These are phyloP conservation scores for Sinocyclocheilus anophthalmus DNA, from an alignment of 2,113 vertebrate species.

Conservation along the genomic window DNA sequence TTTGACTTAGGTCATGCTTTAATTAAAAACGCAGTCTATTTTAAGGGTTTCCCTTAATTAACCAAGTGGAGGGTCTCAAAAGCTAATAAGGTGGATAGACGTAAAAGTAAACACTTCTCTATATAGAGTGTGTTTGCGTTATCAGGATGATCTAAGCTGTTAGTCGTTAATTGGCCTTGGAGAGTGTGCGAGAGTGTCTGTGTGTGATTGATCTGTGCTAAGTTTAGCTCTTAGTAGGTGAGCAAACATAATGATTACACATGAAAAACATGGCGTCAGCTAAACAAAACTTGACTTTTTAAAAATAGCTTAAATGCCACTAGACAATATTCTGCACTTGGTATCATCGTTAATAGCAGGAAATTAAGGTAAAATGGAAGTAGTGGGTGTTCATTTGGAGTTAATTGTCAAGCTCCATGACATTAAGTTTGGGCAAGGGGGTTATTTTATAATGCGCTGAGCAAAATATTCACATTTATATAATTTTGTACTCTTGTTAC, in stretches of 20 bases:
- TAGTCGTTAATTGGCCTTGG: constrained; percentile 49
- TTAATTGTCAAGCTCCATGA: not conserved
- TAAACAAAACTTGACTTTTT: constrained; percentile 33
- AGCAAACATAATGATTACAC: constrained; percentile 36
- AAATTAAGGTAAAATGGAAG: constrained; percentile 7
- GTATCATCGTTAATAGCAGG: not conserved
- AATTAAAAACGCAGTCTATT: constrained; percentile 34
- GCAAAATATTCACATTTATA: constrained; percentile 23
- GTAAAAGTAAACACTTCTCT: constrained; percentile 17
- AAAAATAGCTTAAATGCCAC: constrained; percentile 25
- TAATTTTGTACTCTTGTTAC: not conserved
- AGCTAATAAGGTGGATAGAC: constrained; percentile 15
- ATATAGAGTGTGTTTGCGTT: constrained; percentile 1
- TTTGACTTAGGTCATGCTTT: constrained; percentile 15
- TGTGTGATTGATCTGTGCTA: constrained; percentile 53
- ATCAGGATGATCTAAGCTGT: constrained; percentile 45
- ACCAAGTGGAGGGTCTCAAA: not conserved
- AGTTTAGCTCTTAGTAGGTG: constrained; percentile 40
- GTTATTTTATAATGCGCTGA: not conserved
- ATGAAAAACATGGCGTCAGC: constrained; percentile 42
- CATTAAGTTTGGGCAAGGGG: not conserved
- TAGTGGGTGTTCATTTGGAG: constrained; percentile 12
- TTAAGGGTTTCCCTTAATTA: constrained; percentile 40
- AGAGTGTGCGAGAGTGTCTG: constrained; percentile 6
- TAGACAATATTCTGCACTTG: not conserved